These are phyloP conservation scores for Holocentrus rufus DNA, from an alignment of 2,797 vertebrate species.

Conservation along the genomic window DNA sequence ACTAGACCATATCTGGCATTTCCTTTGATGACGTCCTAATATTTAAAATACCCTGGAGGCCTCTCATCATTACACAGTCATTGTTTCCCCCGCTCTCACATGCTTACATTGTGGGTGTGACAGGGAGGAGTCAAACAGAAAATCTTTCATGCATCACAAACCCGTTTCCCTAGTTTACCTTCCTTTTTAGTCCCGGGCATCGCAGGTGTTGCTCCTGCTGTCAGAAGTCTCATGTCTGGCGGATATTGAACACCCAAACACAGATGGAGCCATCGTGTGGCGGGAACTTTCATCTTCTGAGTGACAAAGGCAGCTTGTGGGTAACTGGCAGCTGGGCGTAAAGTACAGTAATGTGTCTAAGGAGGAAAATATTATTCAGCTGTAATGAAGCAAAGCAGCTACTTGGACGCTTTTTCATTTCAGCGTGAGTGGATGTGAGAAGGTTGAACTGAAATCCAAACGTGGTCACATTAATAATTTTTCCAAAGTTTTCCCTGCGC, in stretches of 20 bases:
- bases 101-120: constrained; percentile 1
- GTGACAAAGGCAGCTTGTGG: constrained; percentile 5
- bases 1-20: background rate
- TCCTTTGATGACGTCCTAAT: background rate
- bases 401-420: background rate
- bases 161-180: constrained; percentile 17
- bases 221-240: constrained; percentile 14
- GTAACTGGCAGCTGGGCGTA: background rate
- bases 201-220: constrained; percentile 13
- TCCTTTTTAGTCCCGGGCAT: background rate
- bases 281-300: constrained; percentile 11
- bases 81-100: background rate
- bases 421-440: background rate
- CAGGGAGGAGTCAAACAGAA: constrained; percentile 8
- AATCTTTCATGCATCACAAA: constrained; percentile 32
- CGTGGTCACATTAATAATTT: constrained; percentile 1
- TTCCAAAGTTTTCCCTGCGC: background rate
- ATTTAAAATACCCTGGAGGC: background rate
- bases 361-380: background rate
- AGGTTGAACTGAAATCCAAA: background rate
- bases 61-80: too few relatives aligned
- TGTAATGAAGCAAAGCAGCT: background rate
- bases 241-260: constrained; percentile 22
- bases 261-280: constrained; percentile 18
- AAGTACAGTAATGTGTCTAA: background rate